phyloP scores from a whole-genome alignment of 2,797 vertebrate genomes.

The Dendrocincla fuliginosa region DNA sequence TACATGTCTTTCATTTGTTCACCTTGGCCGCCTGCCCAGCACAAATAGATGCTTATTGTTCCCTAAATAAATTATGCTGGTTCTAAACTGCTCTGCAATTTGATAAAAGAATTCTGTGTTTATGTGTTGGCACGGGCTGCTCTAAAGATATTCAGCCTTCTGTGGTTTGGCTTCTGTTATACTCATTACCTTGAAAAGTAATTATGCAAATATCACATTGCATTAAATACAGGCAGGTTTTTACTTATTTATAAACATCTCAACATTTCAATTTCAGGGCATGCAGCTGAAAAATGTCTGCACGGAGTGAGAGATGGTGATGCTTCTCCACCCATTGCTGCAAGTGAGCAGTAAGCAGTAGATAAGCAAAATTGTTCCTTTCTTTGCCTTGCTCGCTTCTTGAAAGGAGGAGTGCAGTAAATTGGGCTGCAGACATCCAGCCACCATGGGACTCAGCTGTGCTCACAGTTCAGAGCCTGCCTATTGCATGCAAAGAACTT shows the following conservation, averaged over 20 bases:
- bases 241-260: constrained; percentile 61
- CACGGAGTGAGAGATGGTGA: not conserved
- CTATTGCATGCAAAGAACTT: not conserved
- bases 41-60: constrained; percentile 56
- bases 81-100: constrained; percentile 50
- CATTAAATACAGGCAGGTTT: constrained; percentile 7
- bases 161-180: constrained; percentile 51
- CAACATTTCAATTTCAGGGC: constrained; percentile 28
- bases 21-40: constrained; percentile 37
- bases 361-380: constrained; percentile 11
- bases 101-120: constrained; percentile 39
- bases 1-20: constrained; percentile 39
- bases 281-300: constrained; percentile 15
- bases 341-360: not conserved
- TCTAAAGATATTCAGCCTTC: constrained; percentile 49
- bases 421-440: not conserved
- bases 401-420: constrained; percentile 6
- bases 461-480: not conserved
- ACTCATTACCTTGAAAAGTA: constrained; percentile 66
- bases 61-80: constrained; percentile 62
- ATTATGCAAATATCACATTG: constrained; percentile 51
- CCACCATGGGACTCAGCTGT: not conserved
- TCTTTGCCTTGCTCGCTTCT: constrained; percentile 12
- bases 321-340: not conserved
- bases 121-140: constrained; percentile 49